Conservation (phyloP, 2,888 invertebrate genomes). For the Argyresthia goedartella region DNA sequence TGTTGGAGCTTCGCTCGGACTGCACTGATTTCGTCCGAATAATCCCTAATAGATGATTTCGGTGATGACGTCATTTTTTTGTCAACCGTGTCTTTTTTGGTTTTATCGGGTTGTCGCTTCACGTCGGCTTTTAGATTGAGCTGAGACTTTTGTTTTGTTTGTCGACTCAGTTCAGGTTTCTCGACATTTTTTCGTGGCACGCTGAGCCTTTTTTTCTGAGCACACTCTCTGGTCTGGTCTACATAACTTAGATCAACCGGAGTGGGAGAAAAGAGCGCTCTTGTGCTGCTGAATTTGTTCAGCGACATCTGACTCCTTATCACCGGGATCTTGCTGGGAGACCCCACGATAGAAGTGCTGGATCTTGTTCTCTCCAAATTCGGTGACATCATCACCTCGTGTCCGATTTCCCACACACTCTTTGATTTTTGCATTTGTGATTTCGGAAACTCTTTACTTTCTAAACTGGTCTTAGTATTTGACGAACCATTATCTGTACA, state of each 20-base stretch:
- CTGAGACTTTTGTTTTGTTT: conserved; percentile 60
- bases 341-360: conserved; percentile 67
- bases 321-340: conserved; percentile 75
- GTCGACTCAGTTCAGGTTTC: conserved; percentile 46
- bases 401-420: conserved; percentile 68
- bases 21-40: conserved; percentile 62
- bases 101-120: conserved; percentile 50
- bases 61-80: conserved; percentile 44
- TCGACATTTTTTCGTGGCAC: conserved; percentile 43
- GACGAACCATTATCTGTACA: conserved; percentile 45
- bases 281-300: conserved; percentile 60
- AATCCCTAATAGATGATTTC: conserved; percentile 51
- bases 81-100: conserved; percentile 47
- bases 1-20: conserved; percentile 63
- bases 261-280: conserved; percentile 70
- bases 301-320: conserved; percentile 65
- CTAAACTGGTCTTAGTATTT: conserved; percentile 46
- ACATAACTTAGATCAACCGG: conserved; percentile 66
- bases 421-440: conserved; percentile 64
- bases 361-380: conserved; percentile 62
- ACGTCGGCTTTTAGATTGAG: conserved; percentile 49
- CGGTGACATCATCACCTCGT: conserved; percentile 42
- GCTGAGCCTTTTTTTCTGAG: conserved; percentile 57
- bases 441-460: conserved; percentile 43
- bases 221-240: conserved; percentile 70